These are phyloP conservation scores for Trematomus bernacchii DNA, from an alignment of 2,797 vertebrate species.

Conservation along the genomic window DNA sequence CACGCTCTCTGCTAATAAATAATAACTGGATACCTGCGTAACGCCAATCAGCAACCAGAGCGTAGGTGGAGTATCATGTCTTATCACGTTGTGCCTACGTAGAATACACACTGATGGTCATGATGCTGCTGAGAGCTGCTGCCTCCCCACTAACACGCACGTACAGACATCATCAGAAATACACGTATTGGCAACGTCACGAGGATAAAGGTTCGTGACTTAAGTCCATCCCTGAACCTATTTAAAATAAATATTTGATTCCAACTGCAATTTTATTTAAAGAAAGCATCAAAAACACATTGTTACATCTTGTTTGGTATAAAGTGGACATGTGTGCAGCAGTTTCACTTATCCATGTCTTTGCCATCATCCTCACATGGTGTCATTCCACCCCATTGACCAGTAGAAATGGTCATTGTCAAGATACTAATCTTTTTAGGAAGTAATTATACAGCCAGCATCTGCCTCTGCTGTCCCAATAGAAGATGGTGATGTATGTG, in stretches of 20 bases:
- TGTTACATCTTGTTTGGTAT: neutral
- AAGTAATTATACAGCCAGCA: slow-evolving; percentile 78
- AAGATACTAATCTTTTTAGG: slow-evolving; percentile 74
- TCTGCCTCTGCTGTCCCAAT: slow-evolving; percentile 61
- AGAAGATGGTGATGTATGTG: slow-evolving; percentile 27
- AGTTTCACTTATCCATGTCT: slow-evolving; percentile 1
- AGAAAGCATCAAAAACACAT: neutral
- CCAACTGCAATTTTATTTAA: neutral
- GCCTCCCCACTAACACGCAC: slow-evolving; percentile 20
- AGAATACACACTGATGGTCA: slow-evolving; percentile 65
- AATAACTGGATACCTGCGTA: slow-evolving; percentile 79
- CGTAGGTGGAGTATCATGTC: slow-evolving; percentile 80
- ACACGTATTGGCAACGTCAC: slow-evolving; percentile 41
- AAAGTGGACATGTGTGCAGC: neutral
- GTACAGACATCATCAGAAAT: slow-evolving; percentile 16
- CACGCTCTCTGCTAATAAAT: slow-evolving; percentile 78
- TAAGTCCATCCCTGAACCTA: neutral
- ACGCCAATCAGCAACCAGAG: slow-evolving; percentile 84
- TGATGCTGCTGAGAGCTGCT: slow-evolving; percentile 44
- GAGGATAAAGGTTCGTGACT: neutral
- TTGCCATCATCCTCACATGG: slow-evolving; percentile 15
- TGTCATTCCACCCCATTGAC: slow-evolving; percentile 56
- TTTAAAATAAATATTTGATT: neutral
- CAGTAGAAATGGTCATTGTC: slow-evolving; percentile 62
- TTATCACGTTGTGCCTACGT: slow-evolving; percentile 66